Conservation (phyloP, 2,113 vertebrate genomes). For the Lates calcarifer region DNA sequence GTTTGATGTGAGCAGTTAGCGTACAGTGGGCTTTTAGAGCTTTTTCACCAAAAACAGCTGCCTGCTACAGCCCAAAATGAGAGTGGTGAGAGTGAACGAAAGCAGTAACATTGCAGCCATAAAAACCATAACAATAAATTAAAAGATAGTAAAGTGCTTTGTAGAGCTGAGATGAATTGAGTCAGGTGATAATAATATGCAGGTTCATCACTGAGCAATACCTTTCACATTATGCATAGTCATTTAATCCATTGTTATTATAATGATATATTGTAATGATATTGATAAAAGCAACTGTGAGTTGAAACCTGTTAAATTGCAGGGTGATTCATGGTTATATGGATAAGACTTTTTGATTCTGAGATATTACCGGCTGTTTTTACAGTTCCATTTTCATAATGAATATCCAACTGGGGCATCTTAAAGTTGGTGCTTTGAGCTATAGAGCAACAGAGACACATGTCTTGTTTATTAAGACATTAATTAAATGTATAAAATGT, state of each 20-base stretch:
- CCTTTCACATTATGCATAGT: neutral
- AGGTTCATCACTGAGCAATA: neutral
- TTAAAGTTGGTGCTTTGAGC: neutral
- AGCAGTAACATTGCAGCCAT: neutral
- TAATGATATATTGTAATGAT: neutral
- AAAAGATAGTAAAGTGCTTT: neutral
- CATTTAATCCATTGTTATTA: neutral
- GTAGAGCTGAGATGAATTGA: neutral
- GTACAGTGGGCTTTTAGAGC: neutral
- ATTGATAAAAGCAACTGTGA: neutral
- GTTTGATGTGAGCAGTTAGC: neutral
- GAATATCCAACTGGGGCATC: neutral
- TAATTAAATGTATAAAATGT: slow-evolving; percentile 7
- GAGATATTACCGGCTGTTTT: neutral
- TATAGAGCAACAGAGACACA: neutral
- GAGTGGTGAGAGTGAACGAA: neutral
- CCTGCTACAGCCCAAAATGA: neutral
- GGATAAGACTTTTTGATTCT: neutral
- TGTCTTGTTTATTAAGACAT: slow-evolving; percentile 27
- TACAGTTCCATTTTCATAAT: neutral
- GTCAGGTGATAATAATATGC: neutral
- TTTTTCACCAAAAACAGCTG: neutral
- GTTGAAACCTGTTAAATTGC: neutral
- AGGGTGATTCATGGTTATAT: neutral
- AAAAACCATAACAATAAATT: neutral